These are phyloP conservation scores for Anabas testudineus DNA, from an alignment of 2,797 vertebrate genomes.

Conservation along the genomic window DNA sequence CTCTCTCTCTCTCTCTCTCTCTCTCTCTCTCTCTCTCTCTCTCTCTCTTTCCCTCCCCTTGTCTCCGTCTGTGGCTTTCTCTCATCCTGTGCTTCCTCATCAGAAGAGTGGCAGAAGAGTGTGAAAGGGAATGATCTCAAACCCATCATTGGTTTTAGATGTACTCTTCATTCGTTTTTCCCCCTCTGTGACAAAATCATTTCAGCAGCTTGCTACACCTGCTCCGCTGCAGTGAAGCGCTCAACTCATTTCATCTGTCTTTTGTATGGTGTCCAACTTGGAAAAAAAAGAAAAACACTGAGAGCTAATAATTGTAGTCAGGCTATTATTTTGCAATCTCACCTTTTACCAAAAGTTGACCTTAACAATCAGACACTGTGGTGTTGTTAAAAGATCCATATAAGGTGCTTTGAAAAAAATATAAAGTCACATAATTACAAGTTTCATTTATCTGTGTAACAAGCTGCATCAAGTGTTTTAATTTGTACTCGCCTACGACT, in stretches of 20 bases:
- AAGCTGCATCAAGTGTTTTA: background rate
- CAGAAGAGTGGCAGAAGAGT: constrained; percentile 75
- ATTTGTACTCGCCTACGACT: background rate
- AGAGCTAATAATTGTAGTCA: constrained; percentile 43
- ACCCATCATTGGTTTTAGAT: constrained; percentile 82
- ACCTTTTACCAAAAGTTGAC: constrained; percentile 38
- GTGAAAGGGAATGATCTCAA: constrained; percentile 82
- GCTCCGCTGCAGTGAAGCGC: constrained; percentile 59
- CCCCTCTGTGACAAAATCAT: constrained; percentile 76
- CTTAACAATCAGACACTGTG: background rate
- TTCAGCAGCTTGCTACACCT: constrained; percentile 64
- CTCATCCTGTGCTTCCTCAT: constrained; percentile 62
- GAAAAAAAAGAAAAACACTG: constrained; percentile 40
- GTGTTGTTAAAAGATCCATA: constrained; percentile 1
- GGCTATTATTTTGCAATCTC: constrained; percentile 57
- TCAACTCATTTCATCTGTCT: constrained; percentile 57
- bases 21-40: constrained; percentile 39
- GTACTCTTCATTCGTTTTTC: constrained; percentile 72
- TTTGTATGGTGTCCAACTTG: constrained; percentile 43
- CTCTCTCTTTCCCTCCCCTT: constrained; percentile 38
- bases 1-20: constrained; percentile 30
- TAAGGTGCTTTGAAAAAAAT: background rate
- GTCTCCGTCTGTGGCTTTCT: constrained; percentile 23
- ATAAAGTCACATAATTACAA: background rate
- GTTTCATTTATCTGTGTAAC: background rate